Evolutionary conservation across 2,797 vertebrate genomes (phyloP), one percentile per base, ranked within the genome.

Genomic region (Chaenodraco wilsoni): DNA sequence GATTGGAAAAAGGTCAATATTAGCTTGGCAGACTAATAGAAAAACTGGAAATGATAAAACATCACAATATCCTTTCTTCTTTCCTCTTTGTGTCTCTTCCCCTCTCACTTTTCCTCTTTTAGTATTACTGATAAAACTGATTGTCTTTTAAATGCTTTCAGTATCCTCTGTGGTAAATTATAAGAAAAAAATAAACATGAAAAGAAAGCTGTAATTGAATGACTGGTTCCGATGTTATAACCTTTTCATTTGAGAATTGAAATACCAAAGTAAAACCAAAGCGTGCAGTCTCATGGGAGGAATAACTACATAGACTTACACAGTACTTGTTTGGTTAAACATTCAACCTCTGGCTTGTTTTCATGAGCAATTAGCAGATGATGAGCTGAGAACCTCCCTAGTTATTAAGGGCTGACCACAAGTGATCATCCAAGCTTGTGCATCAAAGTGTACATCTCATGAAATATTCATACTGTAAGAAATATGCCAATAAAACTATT

Each of bases 361-460:
- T 83, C 72, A 87, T 72, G 46, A 75, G 78, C 79, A 88, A 89
- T 88, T 90, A 89, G 72, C 41, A 79, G 69, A 84, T 63, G 69
- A 91, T 81, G 76, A 85, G 78, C 64, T 60, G 43, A 74, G 67
- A 76, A 80, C 51, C 64, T 69, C 63, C 48, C 68, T 76, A 82
- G 90, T 88, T 85, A 87, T 33, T 57, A 70, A 56, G 54, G 74
- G 17, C 51, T 79, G 87, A 78, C 84, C 78, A 74, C 48, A 51
- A 81, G 58, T 70, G 58, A 74, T 76, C 65, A 71, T 62, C 40
- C 65, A 61, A 72, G 77, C 1, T 19, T 62, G 45, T 73, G 65
- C 64, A 76, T 81, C 76, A 87, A 79, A 84, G 80, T 74, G 54
- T 64, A 64, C 16, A 65, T 68, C 74, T 81, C 69, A 65, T 84